phyloP scores from a whole-genome alignment of 2,113 vertebrate species.

The Aldabrachelys gigantea region DNA sequence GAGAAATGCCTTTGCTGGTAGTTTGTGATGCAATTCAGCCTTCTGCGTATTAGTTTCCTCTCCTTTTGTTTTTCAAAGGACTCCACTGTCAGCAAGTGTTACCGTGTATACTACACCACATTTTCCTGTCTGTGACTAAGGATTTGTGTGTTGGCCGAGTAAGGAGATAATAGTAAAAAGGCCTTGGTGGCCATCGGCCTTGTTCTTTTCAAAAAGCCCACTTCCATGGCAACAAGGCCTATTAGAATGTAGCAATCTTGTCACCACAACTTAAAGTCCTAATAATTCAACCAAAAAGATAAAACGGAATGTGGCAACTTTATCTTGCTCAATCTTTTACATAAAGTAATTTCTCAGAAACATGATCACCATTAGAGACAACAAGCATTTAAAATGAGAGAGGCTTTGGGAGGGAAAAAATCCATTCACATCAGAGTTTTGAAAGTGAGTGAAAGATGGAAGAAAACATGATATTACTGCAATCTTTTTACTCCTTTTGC shows the following conservation, averaged over 20 bases:
- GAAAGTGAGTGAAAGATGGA: slow-evolving; percentile 81
- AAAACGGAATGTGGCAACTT: slow-evolving; percentile 83
- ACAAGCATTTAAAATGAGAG: slow-evolving; percentile 80
- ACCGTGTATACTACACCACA: slow-evolving; percentile 40
- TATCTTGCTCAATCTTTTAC: slow-evolving; percentile 82
- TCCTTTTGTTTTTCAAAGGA: slow-evolving; percentile 66
- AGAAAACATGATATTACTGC: slow-evolving; percentile 71
- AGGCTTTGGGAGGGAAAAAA: slow-evolving; percentile 71
- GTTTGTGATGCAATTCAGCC: slow-evolving; percentile 53
- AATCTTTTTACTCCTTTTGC: slow-evolving; percentile 47
- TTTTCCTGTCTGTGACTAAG: slow-evolving; percentile 67
- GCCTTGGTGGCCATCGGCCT: slow-evolving; percentile 57
- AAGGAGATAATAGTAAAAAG: slow-evolving; percentile 58
- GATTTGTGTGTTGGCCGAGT: slow-evolving; percentile 56
- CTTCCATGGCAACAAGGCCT: slow-evolving; percentile 74
- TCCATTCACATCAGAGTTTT: slow-evolving; percentile 79
- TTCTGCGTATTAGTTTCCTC: slow-evolving; percentile 57
- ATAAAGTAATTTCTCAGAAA: slow-evolving; percentile 87
- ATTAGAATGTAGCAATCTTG: slow-evolving; percentile 78
- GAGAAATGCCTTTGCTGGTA: slow-evolving; percentile 54
- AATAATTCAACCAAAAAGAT: slow-evolving; percentile 83
- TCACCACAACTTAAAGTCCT: slow-evolving; percentile 84
- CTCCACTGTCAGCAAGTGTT: slow-evolving; percentile 70
- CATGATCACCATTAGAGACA: slow-evolving; percentile 81
- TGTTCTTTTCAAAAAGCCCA: slow-evolving; percentile 76